Evolutionary conservation across 2,797 vertebrate species (phyloP), one percentile per base, ranked within the genome.

Genomic region (Dicrostonyx torquatus): DNA sequence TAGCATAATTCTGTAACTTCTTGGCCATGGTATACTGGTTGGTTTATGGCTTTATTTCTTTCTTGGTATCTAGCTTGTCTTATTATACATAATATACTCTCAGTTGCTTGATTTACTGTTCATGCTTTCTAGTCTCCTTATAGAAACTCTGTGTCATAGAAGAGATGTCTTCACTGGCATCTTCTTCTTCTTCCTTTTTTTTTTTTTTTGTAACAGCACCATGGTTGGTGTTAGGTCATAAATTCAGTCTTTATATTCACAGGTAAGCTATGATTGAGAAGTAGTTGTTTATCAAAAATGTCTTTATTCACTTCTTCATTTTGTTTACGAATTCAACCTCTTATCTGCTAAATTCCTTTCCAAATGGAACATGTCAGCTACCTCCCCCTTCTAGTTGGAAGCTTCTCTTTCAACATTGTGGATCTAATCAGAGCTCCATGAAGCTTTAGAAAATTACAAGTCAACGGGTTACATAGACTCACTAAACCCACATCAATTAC

Each of bases 361-460:
- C 26, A 89, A 14, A 75, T 62, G 29, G 5, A 68, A 2, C 4
- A 55, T 75, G 6, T 68, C 13, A 76, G 18, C 1, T 29, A 37
- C 24, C 45, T 8, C 2, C 22, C 20, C 7, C 1, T 76, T 78
- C 18, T 73, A 43, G 12, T 8, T 8, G 45, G 43, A 91, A 58
- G 26, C 4, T 80, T 76, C 40, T 89, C 22, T 73, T 73, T 86
- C 37, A 68, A 76, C 37, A 50, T 9, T 24, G 5, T 78, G 76
- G 6, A 13, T 72, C 31, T 87, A 66, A 80, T 68, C 40, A 94
- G 60, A 79, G 62, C 18, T 82, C 60, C 60, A 50, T 26, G 91
- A 93, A 87, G 34, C 20, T 85, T 93, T 90, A 89, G 58, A 64
- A 86, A 88, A 89, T 62, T 43, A 86, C 26, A 90, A 72, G 40